Evolutionary conservation across 2,888 invertebrate genomes (phyloP).

Genomic region (Lasioglossum malachurum): DNA sequence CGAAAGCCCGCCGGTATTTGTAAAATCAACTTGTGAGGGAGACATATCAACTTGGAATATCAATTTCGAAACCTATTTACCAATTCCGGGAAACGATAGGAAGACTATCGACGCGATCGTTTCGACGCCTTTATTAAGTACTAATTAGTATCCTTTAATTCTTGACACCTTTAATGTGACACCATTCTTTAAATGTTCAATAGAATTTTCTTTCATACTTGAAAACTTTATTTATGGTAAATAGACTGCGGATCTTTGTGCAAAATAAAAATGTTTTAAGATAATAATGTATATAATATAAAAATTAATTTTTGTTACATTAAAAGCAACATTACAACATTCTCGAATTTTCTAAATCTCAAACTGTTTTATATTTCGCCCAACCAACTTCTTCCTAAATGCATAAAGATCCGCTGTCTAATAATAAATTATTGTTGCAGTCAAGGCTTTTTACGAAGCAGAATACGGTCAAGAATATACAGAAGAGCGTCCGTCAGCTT

Average conservation of each 20-base stretch:
- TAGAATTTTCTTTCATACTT: not conserved
- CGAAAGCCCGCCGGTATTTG: slow-evolving; percentile 64
- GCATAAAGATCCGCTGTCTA: too few relatives aligned
- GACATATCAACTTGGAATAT: slow-evolving; percentile 52
- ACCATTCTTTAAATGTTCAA: not conserved
- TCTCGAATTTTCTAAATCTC: too few relatives aligned
- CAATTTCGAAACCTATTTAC: slow-evolving; percentile 64
- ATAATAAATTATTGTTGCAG: slow-evolving; percentile 27
- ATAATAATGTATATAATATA: too few relatives aligned
- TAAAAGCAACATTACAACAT: too few relatives aligned
- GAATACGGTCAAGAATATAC: not conserved
- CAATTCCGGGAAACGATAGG: slow-evolving; percentile 47
- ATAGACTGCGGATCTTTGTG: too few relatives aligned
- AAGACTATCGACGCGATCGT: slow-evolving; percentile 63
- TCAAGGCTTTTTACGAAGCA: slow-evolving; percentile 33
- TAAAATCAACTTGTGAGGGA: slow-evolving; percentile 64
- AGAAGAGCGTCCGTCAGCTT: not conserved
- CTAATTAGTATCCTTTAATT: slow-evolving; percentile 7
- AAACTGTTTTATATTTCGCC: too few relatives aligned
- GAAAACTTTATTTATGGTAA: not conserved
- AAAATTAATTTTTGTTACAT: too few relatives aligned
- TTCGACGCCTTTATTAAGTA: slow-evolving; percentile 76
- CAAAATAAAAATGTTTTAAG: too few relatives aligned
- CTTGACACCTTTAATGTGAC: not conserved
- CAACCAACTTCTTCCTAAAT: too few relatives aligned